These are phyloP conservation scores for Rhynchomys soricoides DNA, from an alignment of 2,113 vertebrate genomes.

Conservation along the genomic window DNA sequence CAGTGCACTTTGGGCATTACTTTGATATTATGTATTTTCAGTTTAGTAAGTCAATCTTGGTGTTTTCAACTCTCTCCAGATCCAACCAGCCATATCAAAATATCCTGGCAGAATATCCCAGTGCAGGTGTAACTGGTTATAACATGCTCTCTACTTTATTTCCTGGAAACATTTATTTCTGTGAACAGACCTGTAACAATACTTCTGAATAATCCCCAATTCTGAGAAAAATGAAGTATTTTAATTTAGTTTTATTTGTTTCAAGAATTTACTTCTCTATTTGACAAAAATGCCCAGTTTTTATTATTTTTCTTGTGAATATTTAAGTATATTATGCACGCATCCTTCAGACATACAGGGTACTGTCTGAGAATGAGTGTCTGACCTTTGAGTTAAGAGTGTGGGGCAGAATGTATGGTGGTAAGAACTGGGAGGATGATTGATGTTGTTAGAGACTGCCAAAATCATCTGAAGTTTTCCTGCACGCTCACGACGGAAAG, in stretches of 20 bases:
- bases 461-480: background rate
- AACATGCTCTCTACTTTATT: background rate
- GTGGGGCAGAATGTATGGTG: background rate
- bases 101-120: background rate
- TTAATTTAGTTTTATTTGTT: background rate
- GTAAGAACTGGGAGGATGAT: background rate
- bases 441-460: background rate
- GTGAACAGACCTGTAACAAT: background rate
- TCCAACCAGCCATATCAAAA: background rate
- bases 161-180: slow-evolving; percentile 34
- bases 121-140: background rate
- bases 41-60: background rate
- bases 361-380: background rate
- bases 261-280: slow-evolving; percentile 19
- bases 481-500: background rate
- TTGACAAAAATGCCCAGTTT: slow-evolving; percentile 32
- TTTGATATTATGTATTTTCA: background rate
- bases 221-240: slow-evolving; percentile 18
- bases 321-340: background rate
- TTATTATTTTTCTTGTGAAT: slow-evolving; percentile 15
- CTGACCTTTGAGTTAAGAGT: background rate
- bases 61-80: background rate
- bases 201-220: background rate
- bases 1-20: background rate
- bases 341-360: background rate